Evolutionary conservation across 2,113 vertebrate genomes (phyloP), one percentile per base, ranked within the genome.

Genomic region (Terrapene triunguis): DNA sequence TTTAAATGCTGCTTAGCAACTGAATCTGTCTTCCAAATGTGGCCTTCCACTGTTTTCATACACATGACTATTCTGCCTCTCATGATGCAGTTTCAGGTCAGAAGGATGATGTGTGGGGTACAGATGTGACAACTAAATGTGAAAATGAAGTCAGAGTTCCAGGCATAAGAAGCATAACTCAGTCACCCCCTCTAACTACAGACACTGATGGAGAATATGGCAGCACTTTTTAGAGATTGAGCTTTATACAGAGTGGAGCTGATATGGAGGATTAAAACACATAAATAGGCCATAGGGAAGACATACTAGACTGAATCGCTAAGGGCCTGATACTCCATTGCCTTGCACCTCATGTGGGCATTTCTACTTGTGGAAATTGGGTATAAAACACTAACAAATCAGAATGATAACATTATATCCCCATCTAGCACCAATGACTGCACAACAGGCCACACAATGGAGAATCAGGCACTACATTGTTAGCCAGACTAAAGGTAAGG

Each of bases 1-100:
- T 87, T 93, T 89, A 95, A 96, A 85, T n/a, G 59, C 48, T 2
- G 25, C 84, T 88, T 88, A 93, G 62, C 91, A 95, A 79, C 53
- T 69, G 89, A 79, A 50, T 3, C 8, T 92, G 48, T 53, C 88
- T 96, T 93, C 35, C 38, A 51, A 83, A 86, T 50, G 81, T 35
- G 88, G 53, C 91, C 72, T 95, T 69, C 48, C 4, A 92, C 35
- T 27, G 5, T 55, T 24, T 81, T 27, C 47, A 62, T 79, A 21
- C 76, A 84, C 90, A 79, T 1, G 1, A 2, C 80, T 95, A 86
- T 74, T 92, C 38, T 86, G 44, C 48, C 54, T 82, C 16, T 95
- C 50, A 54, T 62, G 51, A 80, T 8, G n/a, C n/a, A 54, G 94
- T 96, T 93, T 85, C n/a, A 96, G 80, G 69, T 27, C 62, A 4